Evolutionary conservation across 2,113 vertebrate species (phyloP), one percentile per base, ranked within the genome.

Genomic region (Cottus gobio): DNA sequence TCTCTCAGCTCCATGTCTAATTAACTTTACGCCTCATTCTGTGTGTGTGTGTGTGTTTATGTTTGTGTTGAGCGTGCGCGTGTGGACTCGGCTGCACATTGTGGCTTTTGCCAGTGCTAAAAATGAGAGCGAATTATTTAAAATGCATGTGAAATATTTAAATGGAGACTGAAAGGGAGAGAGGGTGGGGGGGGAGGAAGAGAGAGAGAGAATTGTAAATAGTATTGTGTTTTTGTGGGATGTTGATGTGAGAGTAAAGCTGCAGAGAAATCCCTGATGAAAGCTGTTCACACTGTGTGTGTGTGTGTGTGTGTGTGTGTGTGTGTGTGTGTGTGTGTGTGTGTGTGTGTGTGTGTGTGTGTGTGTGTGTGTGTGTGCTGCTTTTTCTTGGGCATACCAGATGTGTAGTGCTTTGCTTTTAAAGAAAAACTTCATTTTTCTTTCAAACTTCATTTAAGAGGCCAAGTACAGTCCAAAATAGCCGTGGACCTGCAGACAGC

Each of bases 1-100:
- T 76, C 76, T 85, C 90, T 86, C 85, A 82, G 80, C 87, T 91
- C 90, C 85, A 50, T 89, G 89, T 91, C 92, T 91, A 90, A 95
- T 95, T 94, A 91, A 89, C 86, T 92, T 80, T 84, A 88, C 70
- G 86, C 80, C 86, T 93, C 84, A 86, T 89, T 92, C 77, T 69
- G 71, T 85, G 73, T 78, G 80, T 77, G 83, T 77, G 85, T 83
- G 77, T 84, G 68, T 80, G 73, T 73, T 82, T 9, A n/a, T 77
- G 85, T 83, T 79, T 85, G 68, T 87, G 79, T 56, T 44, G 15
- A 5, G 16, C 13, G 18, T 4, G 56, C 3, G 50, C 52, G 66
- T 78, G 71, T 73, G 84, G 74, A 73, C 79, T 79, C 11, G 9
- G 65, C 63, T 61, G 70, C 18, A 0, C 52, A 65, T 62, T 64